Base-by-base conservation (phyloP, 2,888 invertebrate genomes). In the Crossocerus cetratus region DNA sequence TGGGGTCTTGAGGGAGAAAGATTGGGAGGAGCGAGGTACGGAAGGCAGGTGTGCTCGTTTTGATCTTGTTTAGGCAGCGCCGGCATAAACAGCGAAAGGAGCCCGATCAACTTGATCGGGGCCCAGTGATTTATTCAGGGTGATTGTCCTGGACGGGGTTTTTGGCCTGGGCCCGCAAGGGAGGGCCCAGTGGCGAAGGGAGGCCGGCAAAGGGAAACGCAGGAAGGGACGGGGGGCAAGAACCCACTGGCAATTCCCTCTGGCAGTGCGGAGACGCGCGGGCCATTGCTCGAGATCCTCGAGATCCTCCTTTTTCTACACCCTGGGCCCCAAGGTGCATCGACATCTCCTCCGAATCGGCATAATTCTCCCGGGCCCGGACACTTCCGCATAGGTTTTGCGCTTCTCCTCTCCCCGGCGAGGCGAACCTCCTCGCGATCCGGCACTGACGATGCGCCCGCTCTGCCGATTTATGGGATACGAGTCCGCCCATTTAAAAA, bases 81-180 rank as follows among this genome's bases (percentile, higher is more conserved):
- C 65, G 61, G 60, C 63, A 72, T 70, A 77, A 78, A 77, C 78
- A 69, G 56, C 69, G 68, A 21, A 18, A 60, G 42, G 43, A 21
- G 16, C 22, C 22, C 14, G 4, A 20, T 4, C 18, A 11, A 22
- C 2, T 5, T 14, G 8, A 8, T 44, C 22, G 77, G 70, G 75
- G 62, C 65, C 32, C 73, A 82, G 82, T 85, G 84, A 86, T 86
- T 84, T 86, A 86, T 86, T 85, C 86, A 84, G 86, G 87, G 87
- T 87, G 86, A 87, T 86, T 86, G 87, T 87, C 85, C 87, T 78
- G 69, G 68, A 49, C 77, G 79, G 75, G 80, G 78, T 85, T 86
- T 86, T 84, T 85, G 82, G 84, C 80, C 82, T 71, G 77, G 16
- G n/a, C n/a, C 42, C 55, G 60, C 56, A 44, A 21, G 44, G 61